Conservation (phyloP, 2,888 invertebrate species). For the Ellobium chinense region DNA sequence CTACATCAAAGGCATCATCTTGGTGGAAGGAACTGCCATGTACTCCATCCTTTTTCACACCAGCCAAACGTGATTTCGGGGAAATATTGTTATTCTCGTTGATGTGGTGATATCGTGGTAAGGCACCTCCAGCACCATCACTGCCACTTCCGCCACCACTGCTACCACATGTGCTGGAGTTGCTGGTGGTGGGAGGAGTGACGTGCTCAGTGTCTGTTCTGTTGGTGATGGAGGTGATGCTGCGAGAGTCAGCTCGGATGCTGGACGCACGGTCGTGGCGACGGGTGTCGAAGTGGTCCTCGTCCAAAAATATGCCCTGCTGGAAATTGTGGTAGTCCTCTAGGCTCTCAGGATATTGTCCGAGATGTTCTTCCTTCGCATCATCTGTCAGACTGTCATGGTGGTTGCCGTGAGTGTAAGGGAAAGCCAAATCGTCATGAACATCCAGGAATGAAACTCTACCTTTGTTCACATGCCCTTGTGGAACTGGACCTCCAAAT, state of each 20-base stretch:
- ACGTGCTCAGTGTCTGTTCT: not conserved
- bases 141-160: not conserved
- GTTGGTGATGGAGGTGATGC: not conserved
- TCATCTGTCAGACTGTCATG: constrained; percentile 39
- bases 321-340: constrained; percentile 38
- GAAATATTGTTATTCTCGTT: no score
- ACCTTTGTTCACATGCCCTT: not conserved
- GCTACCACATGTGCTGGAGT: not conserved
- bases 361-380: constrained; percentile 34
- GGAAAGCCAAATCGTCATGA: not conserved
- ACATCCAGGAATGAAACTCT: not conserved
- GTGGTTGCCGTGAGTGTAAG: constrained; percentile 9
- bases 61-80: no score
- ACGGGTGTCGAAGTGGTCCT: constrained; percentile 8
- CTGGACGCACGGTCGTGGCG: constrained; percentile 17
- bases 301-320: constrained; percentile 29
- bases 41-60: no score
- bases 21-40: no score
- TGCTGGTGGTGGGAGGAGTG: not conserved
- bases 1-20: not conserved
- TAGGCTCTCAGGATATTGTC: not conserved
- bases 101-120: no score
- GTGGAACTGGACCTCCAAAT: not conserved
- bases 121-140: not conserved
- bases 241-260: not conserved